Conservation (phyloP, 1,140 invertebrate genomes). For the Trachelipus rathkii region DNA sequence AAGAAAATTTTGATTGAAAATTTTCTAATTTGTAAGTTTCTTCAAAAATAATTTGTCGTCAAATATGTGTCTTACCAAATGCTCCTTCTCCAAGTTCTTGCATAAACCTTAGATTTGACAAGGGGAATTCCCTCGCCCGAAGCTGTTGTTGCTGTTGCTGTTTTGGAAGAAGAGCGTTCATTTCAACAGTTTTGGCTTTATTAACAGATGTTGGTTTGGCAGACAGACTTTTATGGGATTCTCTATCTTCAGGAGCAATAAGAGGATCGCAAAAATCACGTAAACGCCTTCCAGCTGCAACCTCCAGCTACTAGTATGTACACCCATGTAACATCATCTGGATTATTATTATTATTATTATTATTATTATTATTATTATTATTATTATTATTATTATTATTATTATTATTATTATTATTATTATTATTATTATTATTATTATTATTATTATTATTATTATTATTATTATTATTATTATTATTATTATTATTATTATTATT, state of each 20-base stretch:
- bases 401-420: too few species aligned
- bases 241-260: slow-evolving; percentile 41
- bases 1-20: too few species aligned
- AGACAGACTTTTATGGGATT: slow-evolving; percentile 19
- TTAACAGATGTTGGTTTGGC: slow-evolving; percentile 27
- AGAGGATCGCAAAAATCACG: slow-evolving; percentile 43
- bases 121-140: slow-evolving; percentile 55
- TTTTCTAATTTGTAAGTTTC: too few species aligned
- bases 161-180: slow-evolving; percentile 67
- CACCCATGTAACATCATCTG: slow-evolving; percentile 36
- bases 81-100: slow-evolving; percentile 94
- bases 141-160: slow-evolving; percentile 43
- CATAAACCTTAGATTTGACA: slow-evolving; percentile 79
- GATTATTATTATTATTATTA: too few species aligned
- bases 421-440: too few species aligned
- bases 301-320: slow-evolving; percentile 57
- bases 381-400: too few species aligned
- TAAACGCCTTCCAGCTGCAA: slow-evolving; percentile 56
- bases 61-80: slow-evolving; percentile 65
- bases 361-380: too few species aligned
- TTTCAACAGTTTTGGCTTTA: slow-evolving; percentile 59
- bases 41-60: too few species aligned
- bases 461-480: too few species aligned
- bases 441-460: too few species aligned
- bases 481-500: too few species aligned